phyloP scores from a whole-genome alignment of 2,113 vertebrate genomes.

The Xyliphius kryptos region DNA sequence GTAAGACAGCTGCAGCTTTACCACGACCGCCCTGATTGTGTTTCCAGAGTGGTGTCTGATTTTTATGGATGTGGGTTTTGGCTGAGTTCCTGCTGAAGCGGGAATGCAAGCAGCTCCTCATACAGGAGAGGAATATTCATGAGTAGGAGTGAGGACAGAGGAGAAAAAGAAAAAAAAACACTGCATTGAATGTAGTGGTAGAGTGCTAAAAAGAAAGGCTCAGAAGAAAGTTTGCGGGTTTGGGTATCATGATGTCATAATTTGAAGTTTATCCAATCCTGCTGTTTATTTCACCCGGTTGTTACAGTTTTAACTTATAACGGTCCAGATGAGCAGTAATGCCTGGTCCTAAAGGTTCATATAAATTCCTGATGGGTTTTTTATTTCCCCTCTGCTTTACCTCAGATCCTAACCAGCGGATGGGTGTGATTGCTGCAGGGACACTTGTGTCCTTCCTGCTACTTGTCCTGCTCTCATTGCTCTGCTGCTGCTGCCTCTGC shows the following conservation, averaged over 20 bases:
- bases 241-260: no score
- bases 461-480: slow-evolving; percentile 80
- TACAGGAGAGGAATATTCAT: slow-evolving; percentile 22
- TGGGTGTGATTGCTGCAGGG: slow-evolving; percentile 92
- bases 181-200: slow-evolving; percentile 15
- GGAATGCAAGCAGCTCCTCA: slow-evolving; percentile 33
- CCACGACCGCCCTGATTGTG: slow-evolving; percentile 43
- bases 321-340: no score
- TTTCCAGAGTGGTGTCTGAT: slow-evolving; percentile 65
- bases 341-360: no score
- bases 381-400: neutral
- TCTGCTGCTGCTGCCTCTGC: slow-evolving; percentile 90
- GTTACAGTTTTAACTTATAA: no score
- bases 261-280: no score
- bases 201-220: slow-evolving; percentile 3
- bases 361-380: no score
- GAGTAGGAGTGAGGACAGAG: slow-evolving; percentile 8
- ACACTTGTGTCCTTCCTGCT: slow-evolving; percentile 81
- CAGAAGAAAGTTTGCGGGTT: no score
- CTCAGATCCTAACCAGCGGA: slow-evolving; percentile 91
- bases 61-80: slow-evolving; percentile 66
- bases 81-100: slow-evolving; percentile 48
- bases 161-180: neutral
- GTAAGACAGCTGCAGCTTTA: no score
- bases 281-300: no score